Conservation (phyloP, 92 coral and sea anemone genomes). For the Paragorgia papillata region DNA sequence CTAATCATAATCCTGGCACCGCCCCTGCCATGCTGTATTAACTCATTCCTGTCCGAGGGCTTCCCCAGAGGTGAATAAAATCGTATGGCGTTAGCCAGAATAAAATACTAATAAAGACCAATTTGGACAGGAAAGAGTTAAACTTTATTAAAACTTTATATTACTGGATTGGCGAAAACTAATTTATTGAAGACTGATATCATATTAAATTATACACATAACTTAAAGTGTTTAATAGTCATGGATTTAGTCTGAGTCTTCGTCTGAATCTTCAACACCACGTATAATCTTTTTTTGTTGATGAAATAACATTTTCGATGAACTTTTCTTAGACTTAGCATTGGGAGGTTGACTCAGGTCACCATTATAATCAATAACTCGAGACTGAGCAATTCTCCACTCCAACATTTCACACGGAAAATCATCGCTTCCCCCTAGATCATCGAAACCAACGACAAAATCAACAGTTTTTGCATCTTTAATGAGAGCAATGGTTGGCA, state of each 20-base stretch:
- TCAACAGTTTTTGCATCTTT: constrained; percentile 94
- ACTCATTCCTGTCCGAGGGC: no score
- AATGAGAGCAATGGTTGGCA: constrained; percentile 79
- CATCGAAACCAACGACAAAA: constrained; percentile 95
- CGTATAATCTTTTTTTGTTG: constrained; percentile 38
- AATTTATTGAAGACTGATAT: no score
- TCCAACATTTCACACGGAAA: constrained; percentile 89
- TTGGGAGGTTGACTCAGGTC: constrained; percentile 85
- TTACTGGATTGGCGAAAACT: no score
- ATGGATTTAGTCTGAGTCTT: constrained; percentile 25
- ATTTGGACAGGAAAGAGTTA: no score
- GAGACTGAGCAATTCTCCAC: constrained; percentile 91
- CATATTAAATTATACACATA: no score
- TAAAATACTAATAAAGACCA: no score
- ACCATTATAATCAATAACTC: constrained; percentile 87
- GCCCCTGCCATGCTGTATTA: no score
- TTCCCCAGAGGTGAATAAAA: no score
- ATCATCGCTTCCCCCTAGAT: constrained; percentile 94
- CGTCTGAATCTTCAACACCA: constrained; percentile 36
- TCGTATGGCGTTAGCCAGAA: no score
- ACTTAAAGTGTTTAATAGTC: no score
- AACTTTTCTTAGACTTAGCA: constrained; percentile 25
- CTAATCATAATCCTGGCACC: no score
- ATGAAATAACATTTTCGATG: constrained; percentile 24
- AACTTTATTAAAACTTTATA: no score